Conservation (phyloP, 2,113 vertebrate species). For the Cololabis saira region DNA sequence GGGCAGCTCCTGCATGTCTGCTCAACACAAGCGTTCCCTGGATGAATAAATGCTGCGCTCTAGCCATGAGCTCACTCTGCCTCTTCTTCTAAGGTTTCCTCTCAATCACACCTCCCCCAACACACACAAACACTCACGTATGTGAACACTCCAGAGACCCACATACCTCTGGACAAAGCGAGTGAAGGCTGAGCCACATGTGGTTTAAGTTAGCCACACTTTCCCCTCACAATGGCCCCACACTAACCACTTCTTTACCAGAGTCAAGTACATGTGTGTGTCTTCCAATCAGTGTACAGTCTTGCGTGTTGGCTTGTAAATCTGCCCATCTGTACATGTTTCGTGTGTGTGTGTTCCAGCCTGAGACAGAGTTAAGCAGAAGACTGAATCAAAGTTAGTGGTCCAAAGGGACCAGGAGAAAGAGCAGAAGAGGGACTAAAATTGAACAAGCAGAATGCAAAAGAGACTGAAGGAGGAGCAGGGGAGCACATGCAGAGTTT, state of each 20-base stretch:
- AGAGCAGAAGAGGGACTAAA: constrained; percentile 28
- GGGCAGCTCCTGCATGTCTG: constrained; percentile 44
- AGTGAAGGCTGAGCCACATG: constrained; percentile 66
- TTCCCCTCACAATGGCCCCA: constrained; percentile 64
- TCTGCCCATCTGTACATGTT: constrained; percentile 29
- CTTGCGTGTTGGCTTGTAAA: constrained; percentile 48
- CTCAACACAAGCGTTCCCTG: constrained; percentile 39
- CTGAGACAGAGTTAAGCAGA: constrained; percentile 54
- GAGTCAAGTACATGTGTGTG: constrained; percentile 58
- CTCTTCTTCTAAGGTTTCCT: constrained; percentile 23
- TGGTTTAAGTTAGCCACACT: constrained; percentile 77
- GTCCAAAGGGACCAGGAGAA: constrained; percentile 59
- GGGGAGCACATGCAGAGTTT: constrained; percentile 2
- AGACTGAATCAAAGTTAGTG: constrained; percentile 71
- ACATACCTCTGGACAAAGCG: constrained; percentile 55
- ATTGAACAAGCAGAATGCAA: constrained; percentile 36
- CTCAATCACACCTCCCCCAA: constrained; percentile 45
- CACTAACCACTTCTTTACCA: constrained; percentile 63
- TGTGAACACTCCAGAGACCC: constrained; percentile 25
- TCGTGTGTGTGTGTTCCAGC: constrained; percentile 28
- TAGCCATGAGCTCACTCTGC: constrained; percentile 43
- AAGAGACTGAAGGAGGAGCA: constrained; percentile 9
- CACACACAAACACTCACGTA: constrained; percentile 12
- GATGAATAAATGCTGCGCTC: constrained; percentile 58
- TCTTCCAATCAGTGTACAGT: constrained; percentile 18